Evolutionary conservation across 2,888 invertebrate species (phyloP), one percentile per base, ranked within the genome.

Genomic region (Campopleginae sp.): DNA sequence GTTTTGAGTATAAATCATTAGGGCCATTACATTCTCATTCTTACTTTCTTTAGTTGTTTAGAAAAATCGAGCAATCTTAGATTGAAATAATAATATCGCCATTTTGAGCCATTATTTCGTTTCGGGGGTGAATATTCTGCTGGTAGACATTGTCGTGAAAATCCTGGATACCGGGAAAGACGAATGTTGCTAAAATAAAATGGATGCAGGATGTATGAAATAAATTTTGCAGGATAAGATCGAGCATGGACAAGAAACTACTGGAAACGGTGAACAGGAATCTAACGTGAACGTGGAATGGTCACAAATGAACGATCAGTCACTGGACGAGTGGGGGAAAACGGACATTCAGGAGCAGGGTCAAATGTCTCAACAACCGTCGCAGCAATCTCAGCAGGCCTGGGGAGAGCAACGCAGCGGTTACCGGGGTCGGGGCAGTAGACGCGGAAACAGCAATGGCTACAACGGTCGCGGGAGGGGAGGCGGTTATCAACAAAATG

Each of bases 381-480:
- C 89, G 66, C 90, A 90, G 65, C 89, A 89, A 85, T 84, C 92
- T 85, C 91, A 92, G 80, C 91, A 92, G 84, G 86, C 89, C 84
- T 91, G 93, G 94, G 90, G 92, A 42, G 92, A 92, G 74, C 92
- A 91, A 71, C 90, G 92, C 17, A 89, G 91, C 70, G 90, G 91
- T 71, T 93, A 95, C 86, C 92, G 94, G 85, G 94, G 95, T 81
- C 94, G 94, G 65, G 94, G 95, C 23, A 93, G 93, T 79, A 94
- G 95, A 74, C 94, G 95, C 8, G 94, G 95, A 82, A 94, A 94
- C 87, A 91, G 94, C 82, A 95, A 95, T 89, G 94, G 94, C 86
- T 95, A 95, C 92, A 95, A 95, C 90, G 93, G 95, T 84, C 95
- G 95, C 91, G 95, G 95, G 85, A 92, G 95, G 89, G 95, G 94